These are phyloP conservation scores for Pempheris klunzingeri DNA, from an alignment of 2,797 vertebrate species.

Conservation along the genomic window DNA sequence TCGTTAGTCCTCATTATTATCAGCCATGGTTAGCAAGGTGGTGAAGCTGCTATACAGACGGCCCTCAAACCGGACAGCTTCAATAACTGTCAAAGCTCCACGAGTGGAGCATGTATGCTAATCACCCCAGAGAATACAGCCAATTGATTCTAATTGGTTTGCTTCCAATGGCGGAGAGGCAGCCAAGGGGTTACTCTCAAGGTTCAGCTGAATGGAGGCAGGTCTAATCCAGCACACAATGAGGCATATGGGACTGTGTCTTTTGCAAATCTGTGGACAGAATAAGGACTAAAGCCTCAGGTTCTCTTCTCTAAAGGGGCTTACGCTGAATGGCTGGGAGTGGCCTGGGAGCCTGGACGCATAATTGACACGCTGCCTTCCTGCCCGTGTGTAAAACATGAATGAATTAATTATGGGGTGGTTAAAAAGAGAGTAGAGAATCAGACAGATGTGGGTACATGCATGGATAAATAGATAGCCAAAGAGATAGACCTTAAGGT, in stretches of 20 bases:
- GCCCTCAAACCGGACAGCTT: slow-evolving; percentile 71
- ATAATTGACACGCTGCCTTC: slow-evolving; percentile 58
- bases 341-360: slow-evolving; percentile 47
- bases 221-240: slow-evolving; percentile 76
- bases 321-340: slow-evolving; percentile 58
- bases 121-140: slow-evolving; percentile 78
- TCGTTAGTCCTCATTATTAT: slow-evolving; percentile 75
- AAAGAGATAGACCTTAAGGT: not conserved
- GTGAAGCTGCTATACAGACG: slow-evolving; percentile 50
- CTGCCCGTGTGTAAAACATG: slow-evolving; percentile 51
- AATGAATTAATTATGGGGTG: slow-evolving; percentile 67
- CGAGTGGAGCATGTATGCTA: slow-evolving; percentile 77
- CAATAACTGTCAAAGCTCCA: slow-evolving; percentile 73
- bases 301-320: slow-evolving; percentile 60
- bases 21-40: slow-evolving; percentile 60
- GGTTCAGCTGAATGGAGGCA: slow-evolving; percentile 67
- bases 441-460: slow-evolving; percentile 21
- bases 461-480: not conserved
- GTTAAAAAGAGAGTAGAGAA: not conserved
- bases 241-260: slow-evolving; percentile 77
- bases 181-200: slow-evolving; percentile 68
- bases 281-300: slow-evolving; percentile 60
- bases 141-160: slow-evolving; percentile 83
- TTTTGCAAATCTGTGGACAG: slow-evolving; percentile 70
- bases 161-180: slow-evolving; percentile 71